Base-by-base conservation (phyloP, 2,888 invertebrate species). In the Torymus tubicola region DNA sequence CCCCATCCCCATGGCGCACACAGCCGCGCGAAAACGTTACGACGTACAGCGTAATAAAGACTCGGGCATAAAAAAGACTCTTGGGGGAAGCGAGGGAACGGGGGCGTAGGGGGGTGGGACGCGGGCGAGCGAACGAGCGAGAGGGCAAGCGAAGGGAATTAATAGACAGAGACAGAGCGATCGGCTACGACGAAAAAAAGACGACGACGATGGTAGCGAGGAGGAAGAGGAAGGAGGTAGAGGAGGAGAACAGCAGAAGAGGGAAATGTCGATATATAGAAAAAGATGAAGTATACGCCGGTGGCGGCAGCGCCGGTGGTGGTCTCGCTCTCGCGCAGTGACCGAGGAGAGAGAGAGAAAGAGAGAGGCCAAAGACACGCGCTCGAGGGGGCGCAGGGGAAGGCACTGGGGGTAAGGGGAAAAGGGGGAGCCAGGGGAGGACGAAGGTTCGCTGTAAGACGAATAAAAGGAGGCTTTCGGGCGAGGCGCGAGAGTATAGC, bases 1-100 rank as follows among this genome's bases (percentile, higher is more conserved):
- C 16, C 10, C 14, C 21, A 42, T 42, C 42, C 42, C 42, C 42
- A 42, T 42, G 42, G 42, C 42, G 42, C 42, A 42, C 42, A 42
- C 42, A 18, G 61, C 18, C 21, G 57, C 68, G 63, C 42, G 64
- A 71, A 71, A 79, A 73, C 67, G 71, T 80, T 80, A 80, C 80
- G 75, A 80, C 71, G 64, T 71, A 69, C 80, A 80, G 71, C 71
- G 80, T 75, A 75, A 75, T 75, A 80, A 80, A 80, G 75, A 78
- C 65, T 64, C 13, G 12, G 31, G 71, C 61, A 67, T 80, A 80
- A 75, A 80, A 78, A 73, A 69, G 53, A 13, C 14, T 50, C 31
- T 57, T 52, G 65, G 42, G 67, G 64, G 67, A 53, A 57, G 42
- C 14, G 53, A 53, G 16, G 64, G 13, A 12, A 53, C 16, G 52